Percentiles rank a stretch among this genome's conserved stretches.
These are phyloP conservation scores for Lithobates pipiens DNA, from an alignment of 2,797 vertebrate species.

Conservation along the genomic window DNA sequence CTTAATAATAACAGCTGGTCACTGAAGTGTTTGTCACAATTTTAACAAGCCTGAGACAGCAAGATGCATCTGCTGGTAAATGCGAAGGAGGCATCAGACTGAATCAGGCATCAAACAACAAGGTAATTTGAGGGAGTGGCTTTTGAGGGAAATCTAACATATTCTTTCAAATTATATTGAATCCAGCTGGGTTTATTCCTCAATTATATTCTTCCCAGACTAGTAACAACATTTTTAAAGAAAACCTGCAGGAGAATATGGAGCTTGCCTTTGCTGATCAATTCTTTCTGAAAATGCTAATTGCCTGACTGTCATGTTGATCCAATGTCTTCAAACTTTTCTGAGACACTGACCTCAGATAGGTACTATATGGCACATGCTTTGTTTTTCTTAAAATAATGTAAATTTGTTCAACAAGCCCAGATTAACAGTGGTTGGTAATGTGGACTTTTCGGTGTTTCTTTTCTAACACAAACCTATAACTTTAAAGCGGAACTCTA, in stretches of 20 bases:
- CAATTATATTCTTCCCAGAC: background rate
- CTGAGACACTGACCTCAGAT: no score
- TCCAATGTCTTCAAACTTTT: no score
- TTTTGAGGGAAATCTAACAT: conserved; percentile 62
- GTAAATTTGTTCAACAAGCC: no score
- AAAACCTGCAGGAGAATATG: background rate
- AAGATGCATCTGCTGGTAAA: conserved; percentile 75
- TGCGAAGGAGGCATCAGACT: conserved; percentile 70
- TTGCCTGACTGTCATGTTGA: no score
- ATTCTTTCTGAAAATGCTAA: background rate
- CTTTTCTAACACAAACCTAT: no score
- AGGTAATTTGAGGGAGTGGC: conserved; percentile 66
- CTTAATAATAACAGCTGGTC: conserved; percentile 79
- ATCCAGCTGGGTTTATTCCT: background rate
- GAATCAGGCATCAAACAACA: conserved; percentile 75
- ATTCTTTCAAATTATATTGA: conserved; percentile 56
- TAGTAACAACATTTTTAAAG: background rate
- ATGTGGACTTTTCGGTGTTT: no score
- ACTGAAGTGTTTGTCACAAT: conserved; percentile 76
- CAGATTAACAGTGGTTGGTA: no score
- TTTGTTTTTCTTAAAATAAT: no score
- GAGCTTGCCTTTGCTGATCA: background rate
- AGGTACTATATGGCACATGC: no score
- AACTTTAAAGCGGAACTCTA: no score
- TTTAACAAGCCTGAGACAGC: conserved; percentile 75